These are phyloP conservation scores for Nibea albiflora DNA, from an alignment of 2,113 vertebrate species.

Conservation along the genomic window DNA sequence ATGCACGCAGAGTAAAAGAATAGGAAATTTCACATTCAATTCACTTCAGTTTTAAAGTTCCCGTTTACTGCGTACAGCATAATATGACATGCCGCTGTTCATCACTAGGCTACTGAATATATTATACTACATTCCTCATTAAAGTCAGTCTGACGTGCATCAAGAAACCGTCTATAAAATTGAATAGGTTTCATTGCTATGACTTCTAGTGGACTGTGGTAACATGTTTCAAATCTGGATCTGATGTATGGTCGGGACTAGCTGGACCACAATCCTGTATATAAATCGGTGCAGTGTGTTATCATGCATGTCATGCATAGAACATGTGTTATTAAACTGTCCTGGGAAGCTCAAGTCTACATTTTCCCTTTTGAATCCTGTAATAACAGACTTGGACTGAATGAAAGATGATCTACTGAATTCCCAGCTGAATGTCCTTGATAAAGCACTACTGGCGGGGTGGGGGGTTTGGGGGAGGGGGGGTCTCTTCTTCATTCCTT, in stretches of 20 bases:
- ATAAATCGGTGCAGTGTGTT: constrained; percentile 6
- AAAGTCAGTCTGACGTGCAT: not conserved
- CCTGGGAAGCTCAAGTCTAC: not conserved
- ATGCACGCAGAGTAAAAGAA: constrained; percentile 3
- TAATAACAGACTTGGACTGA: constrained; percentile 3
- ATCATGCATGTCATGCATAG: not conserved
- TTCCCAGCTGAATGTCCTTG: constrained; percentile 56
- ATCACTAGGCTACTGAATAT: not conserved
- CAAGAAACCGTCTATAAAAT: not conserved
- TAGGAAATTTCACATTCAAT: not conserved
- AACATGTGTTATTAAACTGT: not conserved
- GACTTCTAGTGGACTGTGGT: not conserved
- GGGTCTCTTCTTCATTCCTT: constrained; percentile 53
- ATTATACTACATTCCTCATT: not conserved
- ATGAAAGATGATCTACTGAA: constrained; percentile 9
- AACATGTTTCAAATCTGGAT: not conserved
- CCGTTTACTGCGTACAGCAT: not conserved
- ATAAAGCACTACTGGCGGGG: constrained; percentile 46
- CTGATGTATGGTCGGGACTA: not conserved
- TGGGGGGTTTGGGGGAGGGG: not conserved
- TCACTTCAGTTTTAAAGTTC: not conserved
- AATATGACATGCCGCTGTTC: not conserved
- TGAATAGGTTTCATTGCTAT: not conserved
- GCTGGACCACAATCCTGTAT: not conserved
- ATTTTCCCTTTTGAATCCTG: constrained; percentile 5